Conservation (phyloP, 2,797 vertebrate species). For the Dendrocincla fuliginosa region DNA sequence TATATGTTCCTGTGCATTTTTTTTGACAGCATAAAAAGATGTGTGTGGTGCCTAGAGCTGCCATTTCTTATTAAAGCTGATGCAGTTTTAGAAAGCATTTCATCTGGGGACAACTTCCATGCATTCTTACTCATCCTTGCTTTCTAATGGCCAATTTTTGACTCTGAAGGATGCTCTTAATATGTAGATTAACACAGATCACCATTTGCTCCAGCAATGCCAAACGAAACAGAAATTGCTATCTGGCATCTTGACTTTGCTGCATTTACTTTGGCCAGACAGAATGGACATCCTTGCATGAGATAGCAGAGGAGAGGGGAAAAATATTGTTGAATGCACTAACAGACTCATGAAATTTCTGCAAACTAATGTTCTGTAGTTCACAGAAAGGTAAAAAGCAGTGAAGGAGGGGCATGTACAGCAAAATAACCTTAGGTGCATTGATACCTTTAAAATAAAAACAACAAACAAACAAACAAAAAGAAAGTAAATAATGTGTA, state of each 20-base stretch:
- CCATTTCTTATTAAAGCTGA: conserved; percentile 34
- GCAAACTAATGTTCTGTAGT: neutral
- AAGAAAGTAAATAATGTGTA: conserved; percentile 1
- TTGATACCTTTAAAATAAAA: neutral
- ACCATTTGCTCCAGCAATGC: neutral
- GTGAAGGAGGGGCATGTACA: neutral
- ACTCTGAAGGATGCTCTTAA: neutral
- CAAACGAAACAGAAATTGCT: neutral
- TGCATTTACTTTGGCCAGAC: neutral
- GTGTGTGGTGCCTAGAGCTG: neutral
- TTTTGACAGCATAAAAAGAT: neutral
- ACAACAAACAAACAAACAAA: neutral
- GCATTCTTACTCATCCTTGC: conserved; percentile 2
- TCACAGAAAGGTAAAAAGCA: neutral
- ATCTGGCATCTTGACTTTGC: neutral
- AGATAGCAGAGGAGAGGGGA: neutral
- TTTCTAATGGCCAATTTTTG: conserved; percentile 26
- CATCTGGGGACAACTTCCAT: conserved; percentile 13
- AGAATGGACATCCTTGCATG: neutral
- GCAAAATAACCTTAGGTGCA: neutral
- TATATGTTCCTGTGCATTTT: neutral
- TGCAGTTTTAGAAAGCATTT: conserved; percentile 35
- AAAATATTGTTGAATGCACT: neutral
- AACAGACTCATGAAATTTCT: neutral
- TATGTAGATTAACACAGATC: neutral